These are phyloP conservation scores for Microctonus hyperodae DNA, from an alignment of 2,888 invertebrate genomes.

Conservation along the genomic window DNA sequence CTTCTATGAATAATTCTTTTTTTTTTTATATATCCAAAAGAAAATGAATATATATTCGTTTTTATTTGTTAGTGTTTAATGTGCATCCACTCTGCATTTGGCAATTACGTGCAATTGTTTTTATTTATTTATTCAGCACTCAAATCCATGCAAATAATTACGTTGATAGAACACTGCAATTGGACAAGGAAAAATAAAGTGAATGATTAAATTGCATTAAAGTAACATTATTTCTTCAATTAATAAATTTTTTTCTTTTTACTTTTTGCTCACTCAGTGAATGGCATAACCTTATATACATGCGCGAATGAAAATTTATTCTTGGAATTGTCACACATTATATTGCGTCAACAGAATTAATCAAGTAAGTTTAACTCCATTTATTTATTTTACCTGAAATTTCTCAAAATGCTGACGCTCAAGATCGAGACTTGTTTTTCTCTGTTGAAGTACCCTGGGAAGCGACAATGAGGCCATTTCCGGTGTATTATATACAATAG, in stretches of 20 bases:
- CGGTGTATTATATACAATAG: neutral
- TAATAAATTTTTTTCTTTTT: neutral
- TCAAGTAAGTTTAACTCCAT: neutral
- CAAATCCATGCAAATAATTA: slow-evolving; percentile 7
- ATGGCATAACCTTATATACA: neutral
- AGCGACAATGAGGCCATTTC: slow-evolving; percentile 77
- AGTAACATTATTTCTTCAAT: neutral
- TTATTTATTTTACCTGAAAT: slow-evolving; percentile 72
- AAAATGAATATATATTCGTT: too few species aligned
- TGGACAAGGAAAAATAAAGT: neutral
- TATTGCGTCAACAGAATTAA: neutral
- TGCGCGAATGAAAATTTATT: slow-evolving; percentile 20
- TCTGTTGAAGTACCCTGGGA: slow-evolving; percentile 75
- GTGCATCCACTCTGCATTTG: slow-evolving; percentile 1
- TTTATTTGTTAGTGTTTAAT: neutral
- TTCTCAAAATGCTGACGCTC: slow-evolving; percentile 86
- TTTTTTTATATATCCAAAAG: neutral
- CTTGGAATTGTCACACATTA: slow-evolving; percentile 21
- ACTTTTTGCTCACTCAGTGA: neutral
- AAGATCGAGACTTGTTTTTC: slow-evolving; percentile 78
- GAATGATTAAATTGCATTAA: neutral
- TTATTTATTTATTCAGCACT: neutral
- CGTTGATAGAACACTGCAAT: neutral
- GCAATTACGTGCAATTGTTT: neutral
- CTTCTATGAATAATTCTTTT: neutral